Conservation (phyloP, 1,140 invertebrate species). For the Tribolium madens region DNA sequence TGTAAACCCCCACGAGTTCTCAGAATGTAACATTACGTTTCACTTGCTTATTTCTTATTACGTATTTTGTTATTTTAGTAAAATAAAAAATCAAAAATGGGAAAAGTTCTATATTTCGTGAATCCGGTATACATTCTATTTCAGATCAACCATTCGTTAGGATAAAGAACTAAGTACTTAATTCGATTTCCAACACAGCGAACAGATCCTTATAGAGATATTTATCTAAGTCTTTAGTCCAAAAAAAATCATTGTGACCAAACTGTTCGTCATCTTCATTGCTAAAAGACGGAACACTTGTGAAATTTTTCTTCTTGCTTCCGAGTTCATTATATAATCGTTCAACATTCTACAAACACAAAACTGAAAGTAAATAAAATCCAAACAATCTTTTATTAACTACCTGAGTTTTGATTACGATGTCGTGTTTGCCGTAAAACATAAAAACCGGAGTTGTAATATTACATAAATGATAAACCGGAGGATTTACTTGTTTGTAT, state of each 20-base stretch:
- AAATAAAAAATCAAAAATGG: too few species aligned
- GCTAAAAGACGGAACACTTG: neutral
- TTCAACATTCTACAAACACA: neutral
- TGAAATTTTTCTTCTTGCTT: neutral
- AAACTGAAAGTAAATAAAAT: neutral
- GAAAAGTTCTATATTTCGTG: too few species aligned
- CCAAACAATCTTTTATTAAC: neutral
- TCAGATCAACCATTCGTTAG: too few species aligned
- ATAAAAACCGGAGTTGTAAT: neutral
- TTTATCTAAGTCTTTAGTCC: neutral
- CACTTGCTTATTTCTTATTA: too few species aligned
- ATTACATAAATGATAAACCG: neutral
- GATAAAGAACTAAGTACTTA: neutral
- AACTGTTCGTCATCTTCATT: neutral
- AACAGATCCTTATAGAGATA: neutral
- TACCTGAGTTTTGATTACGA: neutral
- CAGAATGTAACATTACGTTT: too few species aligned
- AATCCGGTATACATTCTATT: too few species aligned
- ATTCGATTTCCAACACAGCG: neutral
- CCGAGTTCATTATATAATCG: neutral
- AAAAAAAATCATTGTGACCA: neutral
- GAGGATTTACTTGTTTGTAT: neutral
- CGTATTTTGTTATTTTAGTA: too few species aligned
- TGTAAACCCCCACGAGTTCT: too few species aligned
- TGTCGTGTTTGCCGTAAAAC: conserved; percentile 6